Evolutionary conservation across 2,113 vertebrate species (phyloP), one percentile per base, ranked within the genome.

Genomic region (Hypanus sabinus): DNA sequence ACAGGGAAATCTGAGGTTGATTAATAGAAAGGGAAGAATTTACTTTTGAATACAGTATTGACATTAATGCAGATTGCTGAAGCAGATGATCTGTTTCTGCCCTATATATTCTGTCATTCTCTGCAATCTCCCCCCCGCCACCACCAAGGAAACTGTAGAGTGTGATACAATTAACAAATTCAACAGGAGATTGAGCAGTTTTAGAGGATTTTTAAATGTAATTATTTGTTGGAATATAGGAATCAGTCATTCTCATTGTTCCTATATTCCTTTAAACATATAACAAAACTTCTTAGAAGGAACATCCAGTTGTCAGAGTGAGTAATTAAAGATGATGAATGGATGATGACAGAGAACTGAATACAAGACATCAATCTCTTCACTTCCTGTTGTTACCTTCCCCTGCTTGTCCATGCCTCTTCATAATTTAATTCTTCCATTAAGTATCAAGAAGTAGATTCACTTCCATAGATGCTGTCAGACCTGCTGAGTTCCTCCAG

Each of bases 371-470:
- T 90, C 85, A 90, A 90, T 65, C 85, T 65, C 65, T 65, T 16
- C 30, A 90, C 85, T 90, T 90, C 85, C 85, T 90, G 60, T 90
- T 90, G 85, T 90, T 90, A 33, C 16, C 60, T 90, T n/a, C n/a
- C n/a, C 16, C 30, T 33, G 30, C n/a, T 65, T 65, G 60, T n/a
- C 60, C n/a, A 90, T 33, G 30, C n/a, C n/a, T 90, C 30, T 88
- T 62, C 60, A 33, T 55, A 24, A 33, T 33, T 65, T 33, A 65
- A 65, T 90, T 90, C 30, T 65, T 90, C 16, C 30, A 68, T 90
- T 65, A 65, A 90, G 16, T 90, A 90, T 90, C 30, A 90, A 65
- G 30, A 16, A 9, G 24, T 85, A 85, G 60, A 33, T 68, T 90
- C 46, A 46, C 46, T 46, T 46, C 46, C 1, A 46, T 46, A 46